A percentile compares a stretch with the other conserved stretches of the same genome.
Conservation (phyloP, 2,113 vertebrate species). For the Phyllostomus discolor region DNA sequence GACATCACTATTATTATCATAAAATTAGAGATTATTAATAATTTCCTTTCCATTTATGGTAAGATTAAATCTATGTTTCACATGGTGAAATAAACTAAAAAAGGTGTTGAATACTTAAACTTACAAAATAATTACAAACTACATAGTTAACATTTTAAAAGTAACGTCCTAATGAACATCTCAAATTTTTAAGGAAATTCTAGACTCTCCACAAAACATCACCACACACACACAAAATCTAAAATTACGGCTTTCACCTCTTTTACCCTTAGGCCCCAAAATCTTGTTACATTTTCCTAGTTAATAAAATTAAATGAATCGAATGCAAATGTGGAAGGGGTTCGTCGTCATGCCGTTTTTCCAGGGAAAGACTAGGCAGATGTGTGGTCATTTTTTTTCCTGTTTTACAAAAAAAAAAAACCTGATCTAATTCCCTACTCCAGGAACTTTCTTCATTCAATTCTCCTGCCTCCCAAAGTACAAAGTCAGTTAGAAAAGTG, state of each 20-base stretch:
- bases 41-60: neutral
- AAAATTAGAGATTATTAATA: neutral
- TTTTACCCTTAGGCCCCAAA: neutral
- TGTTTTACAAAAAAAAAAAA: neutral
- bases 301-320: neutral
- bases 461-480: neutral
- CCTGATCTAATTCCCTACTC: neutral
- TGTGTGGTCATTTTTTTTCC: neutral
- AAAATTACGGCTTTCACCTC: neutral
- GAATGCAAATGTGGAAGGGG: neutral
- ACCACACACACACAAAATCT: neutral
- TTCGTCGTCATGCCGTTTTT: neutral
- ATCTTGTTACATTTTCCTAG: neutral
- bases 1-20: neutral
- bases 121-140: neutral
- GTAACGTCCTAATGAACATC: neutral
- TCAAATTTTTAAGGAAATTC: slow-evolving; percentile 3
- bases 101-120: neutral
- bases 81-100: neutral
- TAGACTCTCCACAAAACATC: neutral
- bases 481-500: neutral
- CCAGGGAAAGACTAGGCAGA: neutral
- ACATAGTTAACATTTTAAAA: neutral
- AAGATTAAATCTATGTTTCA: neutral
- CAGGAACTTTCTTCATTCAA: neutral